Percentiles rank a stretch among this genome's conserved stretches.
Conservation (phyloP, 1,140 invertebrate species). For the Apis cerana region DNA sequence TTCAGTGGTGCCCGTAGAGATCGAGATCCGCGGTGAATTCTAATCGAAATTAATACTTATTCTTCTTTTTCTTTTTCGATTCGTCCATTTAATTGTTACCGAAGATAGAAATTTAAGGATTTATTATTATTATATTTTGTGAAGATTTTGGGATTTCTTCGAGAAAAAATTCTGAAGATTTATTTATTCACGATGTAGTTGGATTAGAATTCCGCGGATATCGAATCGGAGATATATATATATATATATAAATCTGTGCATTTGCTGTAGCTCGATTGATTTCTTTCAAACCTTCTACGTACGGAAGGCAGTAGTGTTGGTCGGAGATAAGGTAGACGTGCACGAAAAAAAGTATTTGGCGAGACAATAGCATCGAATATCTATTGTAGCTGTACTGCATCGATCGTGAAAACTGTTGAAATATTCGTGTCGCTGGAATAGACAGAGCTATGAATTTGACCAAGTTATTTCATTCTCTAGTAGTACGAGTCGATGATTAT, state of each 20-base stretch:
- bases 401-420: not conserved
- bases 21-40: slow-evolving; percentile 16
- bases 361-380: not conserved
- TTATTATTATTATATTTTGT: too few species aligned
- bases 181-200: not conserved
- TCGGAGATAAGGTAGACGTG: slow-evolving; percentile 35
- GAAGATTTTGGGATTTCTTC: too few species aligned
- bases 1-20: slow-evolving; percentile 65
- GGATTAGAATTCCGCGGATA: not conserved
- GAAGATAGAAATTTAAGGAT: too few species aligned
- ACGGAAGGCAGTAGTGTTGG: slow-evolving; percentile 15
- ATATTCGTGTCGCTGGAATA: not conserved
- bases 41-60: not conserved
- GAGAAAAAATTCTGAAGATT: too few species aligned
- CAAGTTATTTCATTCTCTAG: not conserved
- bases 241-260: slow-evolving; percentile 7
- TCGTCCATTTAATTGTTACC: not conserved
- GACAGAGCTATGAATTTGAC: not conserved
- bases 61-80: not conserved
- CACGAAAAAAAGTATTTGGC: slow-evolving; percentile 15
- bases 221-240: not conserved
- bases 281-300: not conserved
- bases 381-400: not conserved
- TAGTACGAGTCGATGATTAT: slow-evolving; percentile 6
- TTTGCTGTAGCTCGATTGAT: slow-evolving; percentile 31